Base-by-base conservation (phyloP, 2,113 vertebrate species). In the Notiomystis cincta region DNA sequence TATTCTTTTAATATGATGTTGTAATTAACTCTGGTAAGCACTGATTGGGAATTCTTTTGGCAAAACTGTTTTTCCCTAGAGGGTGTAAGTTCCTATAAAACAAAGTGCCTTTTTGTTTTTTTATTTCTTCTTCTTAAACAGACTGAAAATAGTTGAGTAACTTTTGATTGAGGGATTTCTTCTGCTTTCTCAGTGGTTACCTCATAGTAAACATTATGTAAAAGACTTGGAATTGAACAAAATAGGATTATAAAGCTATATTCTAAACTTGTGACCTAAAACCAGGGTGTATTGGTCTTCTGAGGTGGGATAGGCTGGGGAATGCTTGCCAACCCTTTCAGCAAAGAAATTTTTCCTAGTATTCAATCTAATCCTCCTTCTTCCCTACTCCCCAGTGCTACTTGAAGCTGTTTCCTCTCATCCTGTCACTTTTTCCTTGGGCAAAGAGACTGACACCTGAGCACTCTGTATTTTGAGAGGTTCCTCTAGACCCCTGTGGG, bases 21-120 rank as follows among this genome's bases (percentile, higher is more conserved):
- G 82, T 93, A 96, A 95, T 85, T 90, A 90, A 80, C 62, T 84
- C 62, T 79, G 40, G 70, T 76, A 53, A 85, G n/a, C 51, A 48
- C 66, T 85, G 35, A 40, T 33, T 83, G 51, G 58, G 60, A 93
- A 70, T 93, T 86, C 35, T 89, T 80, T 35, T 73, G 54, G 75
- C 75, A 70, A 88, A 86, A n/a, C 4, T 4, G 0, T 45, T 82
- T 87, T 84, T 75, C 82, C 61, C 82, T 85, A 27, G 57, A 69
- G 61, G 54, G 6, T 54, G 10, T 44, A 78, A 27, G 24, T 84
- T 87, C 56, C 44, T 87, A 62, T 93, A 89, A 94, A 91, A 62
- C 42, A 62, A 82, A 53, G 13, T 50, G 13, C 23, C 13, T 7
- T 14, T 53, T 33, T 37, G 13, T 4, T 2, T 4, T 27, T 48